These are phyloP conservation scores for Lochmaea capreae DNA, from an alignment of 2,888 invertebrate genomes.

Conservation along the genomic window DNA sequence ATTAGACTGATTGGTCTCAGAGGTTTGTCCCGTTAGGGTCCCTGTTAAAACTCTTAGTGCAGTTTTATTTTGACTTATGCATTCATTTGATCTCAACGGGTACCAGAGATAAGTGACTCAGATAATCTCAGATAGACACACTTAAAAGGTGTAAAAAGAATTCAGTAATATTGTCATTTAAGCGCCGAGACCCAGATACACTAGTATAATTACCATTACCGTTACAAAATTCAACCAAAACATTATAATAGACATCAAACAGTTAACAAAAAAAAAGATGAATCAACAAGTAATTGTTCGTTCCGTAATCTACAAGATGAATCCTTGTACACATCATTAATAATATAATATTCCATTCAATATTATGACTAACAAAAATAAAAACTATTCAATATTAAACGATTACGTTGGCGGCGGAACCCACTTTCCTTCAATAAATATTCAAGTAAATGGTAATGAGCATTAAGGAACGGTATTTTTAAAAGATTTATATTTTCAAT, in stretches of 20 bases:
- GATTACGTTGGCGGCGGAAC: slow-evolving; percentile 2
- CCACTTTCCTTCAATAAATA: neutral
- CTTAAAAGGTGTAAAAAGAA: too few relatives aligned
- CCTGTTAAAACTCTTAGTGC: too few relatives aligned
- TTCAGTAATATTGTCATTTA: too few relatives aligned
- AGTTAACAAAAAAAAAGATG: neutral
- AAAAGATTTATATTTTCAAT: slow-evolving; percentile 1
- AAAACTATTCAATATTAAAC: neutral
- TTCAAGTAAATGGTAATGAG: neutral
- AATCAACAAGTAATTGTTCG: neutral
- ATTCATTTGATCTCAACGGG: too few relatives aligned
- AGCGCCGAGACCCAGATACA: too few relatives aligned
- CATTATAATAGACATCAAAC: neutral
- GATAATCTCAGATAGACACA: too few relatives aligned
- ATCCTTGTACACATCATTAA: neutral
- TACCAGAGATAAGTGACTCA: too few relatives aligned
- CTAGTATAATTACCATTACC: too few relatives aligned
- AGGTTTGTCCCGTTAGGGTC: too few relatives aligned
- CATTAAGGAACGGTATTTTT: neutral
- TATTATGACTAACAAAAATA: neutral
- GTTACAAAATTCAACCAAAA: neutral
- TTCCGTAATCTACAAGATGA: neutral
- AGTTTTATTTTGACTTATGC: too few relatives aligned
- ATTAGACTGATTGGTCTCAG: too few relatives aligned
- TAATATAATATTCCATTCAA: neutral